Conservation (phyloP, 1,140 invertebrate genomes). For the Drosophila bipectinata region DNA sequence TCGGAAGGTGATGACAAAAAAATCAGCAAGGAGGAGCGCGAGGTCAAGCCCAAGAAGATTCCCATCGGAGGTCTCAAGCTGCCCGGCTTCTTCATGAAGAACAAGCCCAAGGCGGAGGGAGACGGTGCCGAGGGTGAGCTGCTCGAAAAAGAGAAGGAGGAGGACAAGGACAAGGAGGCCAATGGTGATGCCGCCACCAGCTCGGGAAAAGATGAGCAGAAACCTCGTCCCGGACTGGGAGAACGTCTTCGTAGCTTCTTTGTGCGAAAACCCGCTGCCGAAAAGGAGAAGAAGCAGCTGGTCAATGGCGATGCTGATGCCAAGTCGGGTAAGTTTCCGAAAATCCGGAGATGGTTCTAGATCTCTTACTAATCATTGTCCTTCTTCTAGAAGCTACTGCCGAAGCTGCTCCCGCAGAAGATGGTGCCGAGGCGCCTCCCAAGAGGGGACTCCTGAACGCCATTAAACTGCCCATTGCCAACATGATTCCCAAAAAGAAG, state of each 20-base stretch:
- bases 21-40: conserved; percentile 87
- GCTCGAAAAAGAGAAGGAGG: conserved; percentile 81
- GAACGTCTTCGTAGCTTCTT: conserved; percentile 79
- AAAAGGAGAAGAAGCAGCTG: conserved; percentile 69
- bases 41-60: conserved; percentile 91
- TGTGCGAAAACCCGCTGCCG: conserved; percentile 69
- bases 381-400: conserved; percentile 73
- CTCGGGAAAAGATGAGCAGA: conserved; percentile 70
- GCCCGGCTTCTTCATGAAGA: conserved; percentile 91
- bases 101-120: conserved; percentile 86
- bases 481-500: conserved; percentile 86
- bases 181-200: conserved; percentile 51
- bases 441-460: conserved; percentile 86
- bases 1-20: conserved; percentile 85
- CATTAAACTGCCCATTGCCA: conserved; percentile 87
- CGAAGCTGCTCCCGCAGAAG: conserved; percentile 84
- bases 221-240: conserved; percentile 64
- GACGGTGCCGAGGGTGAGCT: conserved; percentile 84
- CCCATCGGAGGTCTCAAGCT: conserved; percentile 93
- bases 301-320: conserved; percentile 73
- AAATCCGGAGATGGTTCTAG: background rate
- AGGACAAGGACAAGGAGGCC: conserved; percentile 62
- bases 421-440: conserved; percentile 53
- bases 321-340: conserved; percentile 71
- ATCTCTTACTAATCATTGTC: background rate